phyloP scores from a whole-genome alignment of 2,113 vertebrate species.

The Ondatra zibethicus region DNA sequence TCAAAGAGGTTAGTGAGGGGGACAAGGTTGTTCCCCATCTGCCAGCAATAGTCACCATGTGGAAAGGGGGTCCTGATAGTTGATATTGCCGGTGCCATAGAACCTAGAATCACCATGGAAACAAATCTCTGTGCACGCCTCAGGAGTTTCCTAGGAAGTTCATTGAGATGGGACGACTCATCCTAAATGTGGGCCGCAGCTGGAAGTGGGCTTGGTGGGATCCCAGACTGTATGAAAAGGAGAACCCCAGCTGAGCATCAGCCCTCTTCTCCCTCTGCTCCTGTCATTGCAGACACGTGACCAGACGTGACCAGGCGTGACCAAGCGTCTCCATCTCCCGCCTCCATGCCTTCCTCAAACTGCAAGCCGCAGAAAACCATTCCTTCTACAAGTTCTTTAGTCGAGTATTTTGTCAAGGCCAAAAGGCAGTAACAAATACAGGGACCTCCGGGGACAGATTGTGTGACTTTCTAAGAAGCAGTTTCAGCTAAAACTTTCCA shows the following conservation, averaged over 20 bases:
- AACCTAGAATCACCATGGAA: not conserved
- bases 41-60: not conserved
- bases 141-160: not conserved
- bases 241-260: not conserved
- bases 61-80: not conserved
- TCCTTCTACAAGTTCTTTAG: not conserved
- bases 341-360: not conserved
- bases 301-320: too few relatives aligned
- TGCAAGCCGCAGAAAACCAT: not conserved
- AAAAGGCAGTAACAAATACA: not conserved
- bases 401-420: not conserved
- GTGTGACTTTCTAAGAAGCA: not conserved
- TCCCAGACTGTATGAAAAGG: not conserved
- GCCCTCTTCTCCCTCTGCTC: not conserved
- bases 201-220: not conserved
- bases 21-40: not conserved
- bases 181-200: not conserved
- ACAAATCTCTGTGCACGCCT: not conserved
- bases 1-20: not conserved
- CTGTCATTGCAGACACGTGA: not conserved
- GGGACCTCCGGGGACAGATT: too few relatives aligned
- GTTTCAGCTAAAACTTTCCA: not conserved
- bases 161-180: not conserved
- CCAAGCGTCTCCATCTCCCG: not conserved
- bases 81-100: not conserved